Base-by-base conservation (phyloP, 2,888 invertebrate genomes). In the Microplitis deprimator region DNA sequence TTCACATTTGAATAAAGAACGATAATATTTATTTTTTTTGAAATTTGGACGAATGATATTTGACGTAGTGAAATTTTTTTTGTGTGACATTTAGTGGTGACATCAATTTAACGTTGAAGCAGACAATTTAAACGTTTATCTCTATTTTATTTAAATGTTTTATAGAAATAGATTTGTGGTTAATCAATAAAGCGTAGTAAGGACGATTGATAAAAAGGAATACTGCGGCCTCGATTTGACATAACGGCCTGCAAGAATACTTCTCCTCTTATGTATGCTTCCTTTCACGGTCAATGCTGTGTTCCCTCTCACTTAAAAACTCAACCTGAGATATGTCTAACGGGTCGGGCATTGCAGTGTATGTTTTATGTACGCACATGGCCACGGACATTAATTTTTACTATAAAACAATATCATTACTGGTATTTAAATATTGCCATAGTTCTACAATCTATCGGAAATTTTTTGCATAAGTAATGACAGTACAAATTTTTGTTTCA, bases 181-280 rank as follows among this genome's bases (percentile, higher is more conserved):
- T 50, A 50, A 50, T 50, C 50, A 50, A 50, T 50, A 50, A 50
- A 50, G 50, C 50, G 50, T 50, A 50, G 50, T 50, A 50, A 50
- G 50, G 50, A 50, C 50, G 50, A 50, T 50, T 65, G 73, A 79
- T 82, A 77, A 79, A 80, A 79, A 80, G 78, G 80, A 80, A 80
- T 79, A 79, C 76, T 65, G 65, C 65, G 85, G 81, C 85, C 85
- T 79, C 81, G 82, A 85, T 85, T 82, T 81, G 79, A 85, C 81
- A 81, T 85, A 85, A 85, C 85, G 85, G 85, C 80, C 72, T 79
- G 80, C 71, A 76, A 79, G 76, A 62, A 50, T 8, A 50, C 10
- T 64, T 67, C 73, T 65, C 80, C 78, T 79, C 72, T 79, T 50
- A 50, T 50, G 50, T 79, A 77, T 77, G 65, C 77, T 78, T 76